Percentiles rank a stretch among this genome's conserved stretches.
phyloP scores from a whole-genome alignment of 30 jellyfish, hydroid and myxozoan species.

The Chrysaora quinquecirrha region DNA sequence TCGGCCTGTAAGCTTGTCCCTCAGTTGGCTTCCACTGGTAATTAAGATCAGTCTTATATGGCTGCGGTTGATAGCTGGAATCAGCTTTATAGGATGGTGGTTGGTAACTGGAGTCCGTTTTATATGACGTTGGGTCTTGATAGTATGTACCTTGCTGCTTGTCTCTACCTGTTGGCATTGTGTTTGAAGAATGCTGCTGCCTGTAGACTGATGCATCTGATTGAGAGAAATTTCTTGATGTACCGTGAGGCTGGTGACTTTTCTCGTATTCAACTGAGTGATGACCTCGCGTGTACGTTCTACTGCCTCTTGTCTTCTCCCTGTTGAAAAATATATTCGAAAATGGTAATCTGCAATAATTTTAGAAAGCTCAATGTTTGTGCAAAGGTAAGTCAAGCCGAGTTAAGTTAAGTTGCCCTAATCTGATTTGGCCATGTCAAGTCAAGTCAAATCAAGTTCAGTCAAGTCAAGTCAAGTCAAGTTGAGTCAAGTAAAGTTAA shows the following conservation, averaged over 20 bases:
- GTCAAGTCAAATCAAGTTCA: too few species aligned
- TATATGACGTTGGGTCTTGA: not conserved
- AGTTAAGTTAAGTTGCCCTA: too few species aligned
- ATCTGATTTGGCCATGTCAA: too few species aligned
- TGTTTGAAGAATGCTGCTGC: not conserved
- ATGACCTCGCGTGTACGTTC: not conserved
- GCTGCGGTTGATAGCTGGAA: not conserved
- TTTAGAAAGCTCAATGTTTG: too few species aligned
- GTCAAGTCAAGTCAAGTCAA: too few species aligned
- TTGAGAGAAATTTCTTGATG: not conserved
- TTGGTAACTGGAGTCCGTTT: not conserved
- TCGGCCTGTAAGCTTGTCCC: not conserved
- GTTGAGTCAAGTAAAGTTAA: too few species aligned
- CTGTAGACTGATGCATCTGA: not conserved
- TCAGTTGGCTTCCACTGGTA: not conserved
- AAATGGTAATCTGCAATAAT: too few species aligned
- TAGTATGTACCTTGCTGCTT: not conserved
- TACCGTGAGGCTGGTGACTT: not conserved
- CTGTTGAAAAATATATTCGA: not conserved
- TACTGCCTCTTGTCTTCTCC: not conserved
- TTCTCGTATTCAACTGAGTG: not conserved
- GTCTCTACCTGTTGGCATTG: not conserved
- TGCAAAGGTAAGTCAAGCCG: too few species aligned
- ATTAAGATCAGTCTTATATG: not conserved
- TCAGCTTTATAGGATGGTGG: not conserved